These are phyloP conservation scores for Pelagia noctiluca DNA, from an alignment of 30 jellyfish, hydroid and myxozoan species.

Conservation along the genomic window DNA sequence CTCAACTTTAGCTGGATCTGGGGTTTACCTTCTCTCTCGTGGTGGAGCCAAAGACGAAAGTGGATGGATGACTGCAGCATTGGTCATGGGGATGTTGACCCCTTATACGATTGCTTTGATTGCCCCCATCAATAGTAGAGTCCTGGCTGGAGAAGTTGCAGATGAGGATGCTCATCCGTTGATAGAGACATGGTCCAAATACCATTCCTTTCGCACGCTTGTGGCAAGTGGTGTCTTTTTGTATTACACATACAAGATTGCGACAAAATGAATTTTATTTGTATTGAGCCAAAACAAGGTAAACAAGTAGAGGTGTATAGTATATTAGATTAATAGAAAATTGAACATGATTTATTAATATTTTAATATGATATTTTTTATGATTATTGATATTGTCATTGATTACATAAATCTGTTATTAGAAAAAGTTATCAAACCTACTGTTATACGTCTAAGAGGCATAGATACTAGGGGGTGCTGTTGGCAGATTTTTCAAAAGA, in stretches of 20 bases:
- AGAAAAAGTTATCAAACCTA: too few species aligned
- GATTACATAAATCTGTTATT: too few species aligned
- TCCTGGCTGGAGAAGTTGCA: slow-evolving; percentile 6
- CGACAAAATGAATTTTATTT: slow-evolving; percentile 7
- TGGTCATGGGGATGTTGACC: background rate
- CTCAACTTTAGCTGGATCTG: background rate
- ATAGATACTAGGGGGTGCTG: too few species aligned
- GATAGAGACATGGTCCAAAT: slow-evolving; percentile 53
- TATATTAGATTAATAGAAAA: background rate
- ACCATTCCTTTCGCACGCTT: slow-evolving; percentile 55
- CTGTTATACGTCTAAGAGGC: too few species aligned
- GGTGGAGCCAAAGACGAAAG: background rate
- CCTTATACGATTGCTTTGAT: background rate
- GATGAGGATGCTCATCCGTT: slow-evolving; percentile 45
- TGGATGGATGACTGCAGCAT: background rate
- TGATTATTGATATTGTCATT: too few species aligned
- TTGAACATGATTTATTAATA: too few species aligned
- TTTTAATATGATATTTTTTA: too few species aligned
- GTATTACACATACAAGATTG: slow-evolving; percentile 37
- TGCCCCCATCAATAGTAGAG: background rate
- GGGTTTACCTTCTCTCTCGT: background rate
- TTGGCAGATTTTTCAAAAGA: too few species aligned
- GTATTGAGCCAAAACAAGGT: background rate
- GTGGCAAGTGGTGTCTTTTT: slow-evolving; percentile 61
- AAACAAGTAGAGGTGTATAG: background rate